Evolutionary conservation across 2,888 invertebrate genomes (phyloP).

Genomic region (Clepsis dumicolana): DNA sequence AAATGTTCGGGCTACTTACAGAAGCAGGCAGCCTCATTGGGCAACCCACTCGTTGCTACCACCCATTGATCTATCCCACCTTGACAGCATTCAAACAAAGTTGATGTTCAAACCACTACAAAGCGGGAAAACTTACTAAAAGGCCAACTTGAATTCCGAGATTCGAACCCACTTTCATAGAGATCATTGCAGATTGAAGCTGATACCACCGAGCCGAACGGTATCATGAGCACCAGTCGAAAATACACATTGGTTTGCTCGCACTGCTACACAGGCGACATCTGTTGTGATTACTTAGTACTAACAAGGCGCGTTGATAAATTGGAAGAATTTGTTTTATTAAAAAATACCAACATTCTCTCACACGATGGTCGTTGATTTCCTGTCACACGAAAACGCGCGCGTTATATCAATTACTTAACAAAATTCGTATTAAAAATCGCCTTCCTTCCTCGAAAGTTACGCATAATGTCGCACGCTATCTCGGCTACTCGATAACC

Average conservation of each 20-base stretch:
- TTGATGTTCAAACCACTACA: slow-evolving; percentile 57
- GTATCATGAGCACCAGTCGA: rapidly evolving
- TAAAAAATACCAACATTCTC: neutral
- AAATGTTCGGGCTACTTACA: slow-evolving; percentile 78
- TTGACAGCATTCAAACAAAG: slow-evolving; percentile 60
- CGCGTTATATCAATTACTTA: slow-evolving; percentile 28
- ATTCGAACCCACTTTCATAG: slow-evolving; percentile 51
- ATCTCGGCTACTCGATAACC: slow-evolving; percentile 52
- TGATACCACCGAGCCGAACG: slow-evolving; percentile 48
- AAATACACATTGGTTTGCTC: slow-evolving; percentile 46
- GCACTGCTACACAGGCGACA: slow-evolving; percentile 55
- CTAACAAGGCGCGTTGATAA: neutral
- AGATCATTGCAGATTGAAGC: neutral
- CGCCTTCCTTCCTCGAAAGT: slow-evolving; percentile 41
- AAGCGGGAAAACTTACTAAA: slow-evolving; percentile 57
- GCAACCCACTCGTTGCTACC: slow-evolving; percentile 81
- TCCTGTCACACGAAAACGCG: slow-evolving; percentile 14
- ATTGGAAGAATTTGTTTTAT: neutral
- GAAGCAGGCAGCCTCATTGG: slow-evolving; percentile 76
- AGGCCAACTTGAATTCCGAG: slow-evolving; percentile 26
- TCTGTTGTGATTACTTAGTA: slow-evolving; percentile 53
- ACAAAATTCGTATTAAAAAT: slow-evolving; percentile 23
- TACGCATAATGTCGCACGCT: slow-evolving; percentile 37
- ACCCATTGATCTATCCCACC: slow-evolving; percentile 76
- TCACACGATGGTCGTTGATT: neutral